Evolutionary conservation across 2,113 vertebrate species (phyloP), one percentile per base, ranked within the genome.

Genomic region (Chionodraco myersi): DNA sequence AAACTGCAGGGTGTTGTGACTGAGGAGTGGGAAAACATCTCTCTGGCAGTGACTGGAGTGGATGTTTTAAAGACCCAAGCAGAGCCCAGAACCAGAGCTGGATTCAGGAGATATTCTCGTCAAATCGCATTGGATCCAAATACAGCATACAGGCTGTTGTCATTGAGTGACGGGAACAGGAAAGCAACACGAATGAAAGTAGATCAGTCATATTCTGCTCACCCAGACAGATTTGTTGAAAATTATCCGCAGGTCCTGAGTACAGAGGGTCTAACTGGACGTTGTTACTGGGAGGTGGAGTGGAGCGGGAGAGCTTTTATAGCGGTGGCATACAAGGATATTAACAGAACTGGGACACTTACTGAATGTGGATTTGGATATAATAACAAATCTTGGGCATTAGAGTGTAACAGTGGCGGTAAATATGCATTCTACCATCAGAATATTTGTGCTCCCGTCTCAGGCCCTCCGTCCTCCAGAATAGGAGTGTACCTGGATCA

Each of bases 1-100:
- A 26, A 75, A 58, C 44, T 84, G 56, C 44, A 72, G n/a, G 30
- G 15, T 51, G 26, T 51, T 67, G 49, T 84, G 48, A 80, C 9
- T 45, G 64, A 78, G 3, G 48, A 65, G 1, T 60, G 59, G 58
- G 0, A 10, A 16, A 70, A 64, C 44, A 72, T 49, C 6, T 68
- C 58, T 15, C 5, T 11, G 10, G 3, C 9, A 23, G 11, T 11
- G 8, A 49, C 45, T 18, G 1, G 14, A 12, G 41, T 36, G 0
- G 41, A 74, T 2, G 16, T 66, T 64, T 76, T 23, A 52, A 21
- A 0, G 1, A 26, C 15, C 14, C 56, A 16, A n/a, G 6, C 0
- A 30, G 63, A 85, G 26, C 52, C 78, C 8, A 36, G 3, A 49
- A 79, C 57, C 45, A 82, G 67, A 76, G 18, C 23, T 11, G 15